A percentile compares a stretch with the other conserved stretches of the same genome.
phyloP scores from a whole-genome alignment of 2,888 invertebrate genomes.

The Oscheius sp. region DNA sequence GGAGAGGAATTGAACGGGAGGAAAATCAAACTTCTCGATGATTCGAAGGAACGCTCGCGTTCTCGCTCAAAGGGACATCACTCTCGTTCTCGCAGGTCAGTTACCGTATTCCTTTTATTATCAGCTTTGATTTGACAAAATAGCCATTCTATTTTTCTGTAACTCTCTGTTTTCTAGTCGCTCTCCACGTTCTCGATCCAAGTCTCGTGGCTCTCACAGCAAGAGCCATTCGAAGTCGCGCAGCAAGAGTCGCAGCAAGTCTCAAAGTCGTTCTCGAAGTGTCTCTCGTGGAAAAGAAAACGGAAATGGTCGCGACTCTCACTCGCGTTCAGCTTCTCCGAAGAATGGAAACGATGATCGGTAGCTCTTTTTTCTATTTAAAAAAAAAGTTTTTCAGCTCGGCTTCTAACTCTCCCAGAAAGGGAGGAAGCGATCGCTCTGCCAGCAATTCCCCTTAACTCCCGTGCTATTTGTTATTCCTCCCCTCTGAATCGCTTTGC shows the following conservation, averaged over 20 bases:
- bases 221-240: slow-evolving; percentile 1
- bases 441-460: not conserved
- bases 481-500: not conserved
- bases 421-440: slow-evolving; percentile 1
- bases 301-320: too few relatives aligned
- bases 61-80: slow-evolving; percentile 28
- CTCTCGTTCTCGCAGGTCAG: slow-evolving; percentile 31
- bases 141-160: too few relatives aligned
- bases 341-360: too few relatives aligned
- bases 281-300: slow-evolving; percentile 18
- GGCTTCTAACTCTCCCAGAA: too few relatives aligned
- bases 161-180: too few relatives aligned
- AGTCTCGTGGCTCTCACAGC: slow-evolving; percentile 19
- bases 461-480: not conserved
- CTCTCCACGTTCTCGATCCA: slow-evolving; percentile 29
- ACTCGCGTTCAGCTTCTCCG: slow-evolving; percentile 19
- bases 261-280: slow-evolving; percentile 12
- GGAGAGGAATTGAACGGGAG: slow-evolving; percentile 95
- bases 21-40: slow-evolving; percentile 88
- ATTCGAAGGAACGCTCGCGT: slow-evolving; percentile 72
- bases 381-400: too few relatives aligned
- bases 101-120: not conserved
- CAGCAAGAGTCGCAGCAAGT: not conserved
- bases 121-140: too few relatives aligned
- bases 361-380: too few relatives aligned